phyloP scores from a whole-genome alignment of 2,888 invertebrate species.

The Polydrusus pterygomalis region DNA sequence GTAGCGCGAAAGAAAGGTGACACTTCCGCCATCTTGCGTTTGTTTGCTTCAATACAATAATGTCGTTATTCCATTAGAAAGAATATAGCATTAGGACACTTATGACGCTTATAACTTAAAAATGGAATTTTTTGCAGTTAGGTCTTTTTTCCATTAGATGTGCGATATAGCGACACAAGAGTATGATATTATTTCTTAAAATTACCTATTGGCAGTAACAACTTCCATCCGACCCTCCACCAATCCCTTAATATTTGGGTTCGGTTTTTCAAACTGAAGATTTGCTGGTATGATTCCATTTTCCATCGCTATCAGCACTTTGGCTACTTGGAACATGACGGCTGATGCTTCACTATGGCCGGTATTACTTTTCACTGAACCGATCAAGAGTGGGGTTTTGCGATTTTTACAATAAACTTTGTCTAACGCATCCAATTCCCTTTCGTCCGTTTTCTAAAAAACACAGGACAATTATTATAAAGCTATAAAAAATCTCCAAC shows the following conservation, averaged over 20 bases:
- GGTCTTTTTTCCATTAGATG: too few relatives aligned
- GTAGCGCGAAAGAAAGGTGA: too few relatives aligned
- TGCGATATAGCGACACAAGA: too few relatives aligned
- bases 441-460: conserved; percentile 70
- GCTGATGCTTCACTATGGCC: conserved; percentile 96
- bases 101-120: too few relatives aligned
- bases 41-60: too few relatives aligned
- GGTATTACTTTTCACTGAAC: conserved; percentile 98
- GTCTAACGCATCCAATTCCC: conserved; percentile 94
- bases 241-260: conserved; percentile 91
- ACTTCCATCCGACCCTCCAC: conserved; percentile 87
- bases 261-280: conserved; percentile 90
- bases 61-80: too few relatives aligned
- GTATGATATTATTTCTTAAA: too few relatives aligned
- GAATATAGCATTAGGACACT: too few relatives aligned
- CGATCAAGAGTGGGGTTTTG: conserved; percentile 86
- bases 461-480: too few relatives aligned
- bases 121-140: too few relatives aligned
- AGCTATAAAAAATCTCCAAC: too few relatives aligned
- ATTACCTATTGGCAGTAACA: conserved; percentile 81
- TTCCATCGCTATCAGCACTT: conserved; percentile 95
- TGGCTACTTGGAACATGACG: conserved; percentile 91
- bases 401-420: conserved; percentile 91
- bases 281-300: conserved; percentile 90
- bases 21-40: too few relatives aligned